phyloP scores from a whole-genome alignment of 2,797 vertebrate species.

The Merluccius polli region DNA sequence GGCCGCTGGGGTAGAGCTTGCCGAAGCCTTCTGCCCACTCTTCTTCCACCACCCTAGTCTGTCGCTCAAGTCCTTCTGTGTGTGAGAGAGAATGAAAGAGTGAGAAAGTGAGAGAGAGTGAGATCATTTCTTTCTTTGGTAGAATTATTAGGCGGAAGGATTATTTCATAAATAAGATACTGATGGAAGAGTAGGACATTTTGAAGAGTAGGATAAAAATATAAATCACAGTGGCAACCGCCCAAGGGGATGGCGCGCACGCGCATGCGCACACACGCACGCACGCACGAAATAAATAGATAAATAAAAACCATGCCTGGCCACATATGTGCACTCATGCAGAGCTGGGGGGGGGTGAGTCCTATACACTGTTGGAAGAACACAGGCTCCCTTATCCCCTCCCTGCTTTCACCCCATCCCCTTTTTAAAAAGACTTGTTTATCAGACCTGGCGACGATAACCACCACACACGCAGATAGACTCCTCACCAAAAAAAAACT shows the following conservation, averaged over 20 bases:
- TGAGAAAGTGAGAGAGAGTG: constrained; percentile 44
- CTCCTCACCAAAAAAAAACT: constrained; percentile 15
- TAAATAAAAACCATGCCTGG: not conserved
- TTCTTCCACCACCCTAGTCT: constrained; percentile 28
- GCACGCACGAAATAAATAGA: constrained; percentile 3
- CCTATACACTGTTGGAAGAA: not conserved
- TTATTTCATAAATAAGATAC: not conserved
- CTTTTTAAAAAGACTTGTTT: constrained; percentile 68
- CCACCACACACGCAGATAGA: not conserved
- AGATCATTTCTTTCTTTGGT: constrained; percentile 5
- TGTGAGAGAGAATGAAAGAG: constrained; percentile 11
- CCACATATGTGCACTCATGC: constrained; percentile 29
- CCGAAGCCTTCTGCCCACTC: constrained; percentile 80
- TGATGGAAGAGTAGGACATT: not conserved
- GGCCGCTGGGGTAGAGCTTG: constrained; percentile 86
- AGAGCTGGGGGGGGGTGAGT: not conserved
- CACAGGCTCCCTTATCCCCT: constrained; percentile 38
- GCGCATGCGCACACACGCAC: not conserved
- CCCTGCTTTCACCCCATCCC: constrained; percentile 48
- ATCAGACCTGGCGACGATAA: constrained; percentile 50
- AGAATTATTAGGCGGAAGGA: not conserved
- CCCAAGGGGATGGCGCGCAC: not conserved
- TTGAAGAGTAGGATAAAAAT: not conserved
- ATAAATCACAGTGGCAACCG: not conserved
- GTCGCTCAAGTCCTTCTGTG: constrained; percentile 38